These are phyloP conservation scores for Agelaius phoeniceus DNA, from an alignment of 2,113 vertebrate genomes.

Conservation along the genomic window DNA sequence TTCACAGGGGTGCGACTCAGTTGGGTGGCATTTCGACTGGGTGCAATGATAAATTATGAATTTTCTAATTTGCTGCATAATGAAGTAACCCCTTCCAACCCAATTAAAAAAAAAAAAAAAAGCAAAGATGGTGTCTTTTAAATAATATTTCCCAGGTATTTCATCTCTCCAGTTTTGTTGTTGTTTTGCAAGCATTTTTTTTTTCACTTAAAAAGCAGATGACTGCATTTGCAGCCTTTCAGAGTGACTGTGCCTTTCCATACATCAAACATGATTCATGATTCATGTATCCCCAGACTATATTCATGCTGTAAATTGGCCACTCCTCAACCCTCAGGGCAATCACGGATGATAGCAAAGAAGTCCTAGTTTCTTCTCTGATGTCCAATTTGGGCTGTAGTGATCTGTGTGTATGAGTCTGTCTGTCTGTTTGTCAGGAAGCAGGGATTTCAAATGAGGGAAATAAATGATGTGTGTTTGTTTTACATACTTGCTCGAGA, in stretches of 20 bases:
- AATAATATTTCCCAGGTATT: constrained; percentile 58
- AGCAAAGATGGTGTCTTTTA: constrained; percentile 51
- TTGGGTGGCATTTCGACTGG: constrained; percentile 98
- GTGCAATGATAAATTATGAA: constrained; percentile 99
- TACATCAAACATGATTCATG: constrained; percentile 49
- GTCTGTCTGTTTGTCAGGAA: constrained; percentile 55
- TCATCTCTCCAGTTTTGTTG: constrained; percentile 38
- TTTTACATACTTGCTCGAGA: constrained; percentile 59
- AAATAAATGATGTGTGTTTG: constrained; percentile 66
- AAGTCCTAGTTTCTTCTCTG: constrained; percentile 36
- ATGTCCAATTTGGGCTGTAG: constrained; percentile 50
- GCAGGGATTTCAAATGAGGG: constrained; percentile 58
- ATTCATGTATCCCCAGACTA: constrained; percentile 45
- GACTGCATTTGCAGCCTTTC: constrained; percentile 62
- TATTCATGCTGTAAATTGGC: constrained; percentile 47
- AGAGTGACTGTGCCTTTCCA: constrained; percentile 45
- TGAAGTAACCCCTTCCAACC: constrained; percentile 94
- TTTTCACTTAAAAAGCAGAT: constrained; percentile 37
- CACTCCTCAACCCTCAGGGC: constrained; percentile 47
- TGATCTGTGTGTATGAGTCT: constrained; percentile 46
- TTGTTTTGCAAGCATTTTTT: constrained; percentile 37
- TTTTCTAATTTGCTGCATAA: constrained; percentile 98
- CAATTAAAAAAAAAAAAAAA: constrained; percentile 75
- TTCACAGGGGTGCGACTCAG: constrained; percentile 92
- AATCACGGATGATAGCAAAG: constrained; percentile 56